These are phyloP conservation scores for Drosophila kanekoi DNA, from an alignment of 2,888 invertebrate genomes.

Conservation along the genomic window DNA sequence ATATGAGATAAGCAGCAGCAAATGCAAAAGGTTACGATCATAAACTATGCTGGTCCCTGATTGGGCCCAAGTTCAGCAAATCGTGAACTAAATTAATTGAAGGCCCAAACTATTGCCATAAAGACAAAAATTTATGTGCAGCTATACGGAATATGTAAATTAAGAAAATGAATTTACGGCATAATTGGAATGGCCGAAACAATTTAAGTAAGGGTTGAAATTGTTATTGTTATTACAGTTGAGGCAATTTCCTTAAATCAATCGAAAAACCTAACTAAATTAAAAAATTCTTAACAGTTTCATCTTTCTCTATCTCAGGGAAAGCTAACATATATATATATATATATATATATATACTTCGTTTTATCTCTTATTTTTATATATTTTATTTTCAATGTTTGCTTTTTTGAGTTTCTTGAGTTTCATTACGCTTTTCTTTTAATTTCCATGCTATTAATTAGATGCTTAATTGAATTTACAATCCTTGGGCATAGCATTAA, in stretches of 20 bases:
- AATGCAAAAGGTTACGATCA: constrained; percentile 11
- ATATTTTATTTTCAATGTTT: background rate
- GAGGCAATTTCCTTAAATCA: no score
- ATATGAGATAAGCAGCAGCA: constrained; percentile 12
- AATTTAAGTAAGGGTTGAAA: background rate
- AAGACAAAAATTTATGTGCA: background rate
- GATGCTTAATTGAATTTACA: constrained; percentile 16
- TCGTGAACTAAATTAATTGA: constrained; percentile 9
- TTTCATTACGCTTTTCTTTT: background rate
- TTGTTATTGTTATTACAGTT: no score
- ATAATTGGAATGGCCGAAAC: background rate
- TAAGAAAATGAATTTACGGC: background rate
- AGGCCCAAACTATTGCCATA: constrained; percentile 5
- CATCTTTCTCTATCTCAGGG: no score
- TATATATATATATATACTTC: no score
- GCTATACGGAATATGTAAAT: background rate
- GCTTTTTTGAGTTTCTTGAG: background rate
- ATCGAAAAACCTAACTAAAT: no score
- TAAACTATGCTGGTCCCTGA: constrained; percentile 16
- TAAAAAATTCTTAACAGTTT: no score
- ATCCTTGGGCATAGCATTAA: constrained; percentile 20
- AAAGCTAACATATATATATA: no score
- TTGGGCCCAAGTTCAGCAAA: background rate
- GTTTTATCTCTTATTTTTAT: background rate
- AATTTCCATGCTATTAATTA: constrained; percentile 23